Percentiles rank a stretch among this genome's conserved stretches.
phyloP scores from a whole-genome alignment of 2,797 vertebrate species.

The Scomberomorus guttatus region DNA sequence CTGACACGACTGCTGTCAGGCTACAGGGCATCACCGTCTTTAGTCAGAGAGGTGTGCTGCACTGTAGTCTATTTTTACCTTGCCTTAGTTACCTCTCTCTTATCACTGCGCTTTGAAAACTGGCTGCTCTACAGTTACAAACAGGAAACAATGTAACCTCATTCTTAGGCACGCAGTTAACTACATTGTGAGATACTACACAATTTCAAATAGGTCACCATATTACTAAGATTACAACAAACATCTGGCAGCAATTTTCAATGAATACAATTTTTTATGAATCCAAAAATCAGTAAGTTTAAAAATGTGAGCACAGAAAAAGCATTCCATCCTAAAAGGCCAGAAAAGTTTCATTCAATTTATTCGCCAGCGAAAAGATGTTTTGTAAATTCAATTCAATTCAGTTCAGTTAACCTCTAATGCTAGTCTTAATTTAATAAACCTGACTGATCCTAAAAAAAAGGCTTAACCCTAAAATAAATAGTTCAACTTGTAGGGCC shows the following conservation, averaged over 20 bases:
- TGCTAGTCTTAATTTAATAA: not conserved
- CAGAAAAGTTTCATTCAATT: not conserved
- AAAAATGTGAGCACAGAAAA: not conserved
- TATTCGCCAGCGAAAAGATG: not conserved
- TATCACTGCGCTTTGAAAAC: constrained; percentile 55
- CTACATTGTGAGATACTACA: not conserved
- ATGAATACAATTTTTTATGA: not conserved
- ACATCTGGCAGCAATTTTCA: not conserved
- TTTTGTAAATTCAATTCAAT: not conserved
- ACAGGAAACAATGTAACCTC: constrained; percentile 86
- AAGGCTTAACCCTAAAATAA: not conserved
- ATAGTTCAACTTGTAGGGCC: not conserved
- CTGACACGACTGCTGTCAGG: constrained; percentile 31
- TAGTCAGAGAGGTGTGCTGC: constrained; percentile 48
- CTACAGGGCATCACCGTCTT: constrained; percentile 51
- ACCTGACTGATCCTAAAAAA: not conserved
- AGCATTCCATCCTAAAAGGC: not conserved
- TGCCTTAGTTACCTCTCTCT: constrained; percentile 46
- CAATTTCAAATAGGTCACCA: not conserved
- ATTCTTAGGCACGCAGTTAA: constrained; percentile 65
- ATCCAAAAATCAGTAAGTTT: not conserved
- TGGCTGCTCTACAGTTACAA: constrained; percentile 84
- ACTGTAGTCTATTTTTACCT: constrained; percentile 82
- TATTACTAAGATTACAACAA: not conserved
- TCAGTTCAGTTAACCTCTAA: not conserved